Base-by-base conservation (phyloP, 2,888 invertebrate species). In the Arctia plantaginis region DNA sequence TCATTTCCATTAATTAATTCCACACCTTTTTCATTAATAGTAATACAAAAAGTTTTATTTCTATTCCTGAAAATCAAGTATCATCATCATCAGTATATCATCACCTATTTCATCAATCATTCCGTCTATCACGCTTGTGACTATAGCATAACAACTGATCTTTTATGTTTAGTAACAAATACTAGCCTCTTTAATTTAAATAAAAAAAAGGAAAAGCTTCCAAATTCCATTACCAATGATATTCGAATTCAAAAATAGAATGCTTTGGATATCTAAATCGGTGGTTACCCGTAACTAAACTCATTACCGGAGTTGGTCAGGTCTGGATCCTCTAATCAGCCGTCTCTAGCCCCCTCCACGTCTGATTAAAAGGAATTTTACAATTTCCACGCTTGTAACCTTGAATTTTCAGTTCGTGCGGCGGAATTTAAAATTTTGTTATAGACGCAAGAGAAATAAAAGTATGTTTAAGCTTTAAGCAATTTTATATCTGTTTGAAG, bases 291-390 rank as follows among this genome's bases (percentile, higher is more conserved):
- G n/a, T 23, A 20, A 67, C 51, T 47, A 67, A 51, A 74, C 77
- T 84, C 79, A 82, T 85, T 83, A 85, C 76, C 74, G 44, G 41
- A 15, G 73, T 69, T 71, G 77, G 65, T 73, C 67, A 70, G 75
- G 44, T 30, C 68, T 64, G 65, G 66, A 39, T 71, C 71, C 84
- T 85, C 85, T 84, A 86, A 86, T 85, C 86, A 86, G 82, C 78
- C 69, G 76, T 73, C 77, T 80, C 75, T 67, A 59, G 68, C 71
- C 65, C 74, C 66, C 69, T 70, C 75, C 59, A 69, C 77, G 68
- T 79, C 69, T 80, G 82, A 85, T 86, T 84, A 77, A 77, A 80
- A 76, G 67, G 69, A 41, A 23, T 75, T 83, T 82, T 82, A 83
- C 59, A 75, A 65, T 75, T 66, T 30, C 78, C 74, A 78, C 41